Base-by-base conservation (phyloP, 64 coral and sea anemone species). In the Cladopsammia gracilis region DNA sequence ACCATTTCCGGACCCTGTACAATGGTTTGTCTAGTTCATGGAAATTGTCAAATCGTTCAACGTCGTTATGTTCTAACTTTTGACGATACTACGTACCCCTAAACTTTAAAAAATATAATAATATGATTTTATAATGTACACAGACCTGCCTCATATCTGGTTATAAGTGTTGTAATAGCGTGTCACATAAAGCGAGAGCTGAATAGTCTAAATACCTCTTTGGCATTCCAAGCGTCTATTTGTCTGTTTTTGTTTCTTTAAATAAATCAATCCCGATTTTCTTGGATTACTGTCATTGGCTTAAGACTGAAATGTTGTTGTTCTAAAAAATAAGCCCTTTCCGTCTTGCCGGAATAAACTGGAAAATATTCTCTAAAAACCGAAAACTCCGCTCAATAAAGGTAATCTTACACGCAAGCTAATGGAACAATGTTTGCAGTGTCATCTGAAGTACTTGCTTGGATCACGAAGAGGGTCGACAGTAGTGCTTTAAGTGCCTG, bases 371-470 rank as follows among this genome's bases (percentile, higher is more conserved):
- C 19, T 24, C 68, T n/a, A 20, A 84, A 50, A 48, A 26, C 42
- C 24, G 25, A 47, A 45, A 20, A 15, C 64, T 64, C 61, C 44
- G 19, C 42, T 64, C 18, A 64, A 77, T 54, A 77, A 75, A 50
- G 62, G 80, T 23, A 82, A 82, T 64, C 18, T 26, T 65, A 82
- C 58, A 67, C 80, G 34, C 18, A 24, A 67, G 45, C 11, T 84
- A 84, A 84, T 84, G 80, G 61, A 84, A 67, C 45, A 67, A 48
- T 84, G 80, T 84, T 84, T 84, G 60, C 45, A 6, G 8, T 84
- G 80, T 22, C 20, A 50, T 23, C 19, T 67, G 62, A 44, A 67
- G 80, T 67, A 46, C 80, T 68, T 67, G 20, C 15, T 42, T 61
- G 44, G 44, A 53, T 77, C 24, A 12, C 45, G 80, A 84, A 75